These are phyloP conservation scores for Cisticola juncidis DNA, from an alignment of 2,113 vertebrate genomes.

Conservation along the genomic window DNA sequence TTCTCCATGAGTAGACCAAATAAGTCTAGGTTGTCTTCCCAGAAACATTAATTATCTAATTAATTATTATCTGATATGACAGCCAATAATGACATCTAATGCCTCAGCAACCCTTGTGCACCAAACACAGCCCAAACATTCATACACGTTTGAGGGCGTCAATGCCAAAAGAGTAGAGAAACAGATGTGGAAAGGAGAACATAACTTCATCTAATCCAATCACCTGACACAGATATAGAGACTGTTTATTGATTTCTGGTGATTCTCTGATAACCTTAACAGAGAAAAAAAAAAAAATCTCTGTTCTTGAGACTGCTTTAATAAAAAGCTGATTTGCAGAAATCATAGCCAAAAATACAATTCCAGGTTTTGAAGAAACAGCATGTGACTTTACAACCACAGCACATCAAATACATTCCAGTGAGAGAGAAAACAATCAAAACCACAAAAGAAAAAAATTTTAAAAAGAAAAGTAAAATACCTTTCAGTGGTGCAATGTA, in stretches of 20 bases:
- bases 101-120: not conserved
- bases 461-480: fast-evolving
- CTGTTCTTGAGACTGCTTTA: not conserved
- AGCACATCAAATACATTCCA: not conserved
- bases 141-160: not conserved
- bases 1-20: not conserved
- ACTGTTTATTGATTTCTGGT: not conserved
- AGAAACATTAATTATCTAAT: not conserved
- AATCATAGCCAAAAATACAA: not conserved
- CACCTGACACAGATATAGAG: not conserved
- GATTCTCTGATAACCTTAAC: not conserved
- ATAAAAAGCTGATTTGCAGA: not conserved
- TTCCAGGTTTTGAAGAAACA: not conserved
- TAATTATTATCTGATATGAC: not conserved
- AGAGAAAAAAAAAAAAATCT: no score
- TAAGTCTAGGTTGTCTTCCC: not conserved
- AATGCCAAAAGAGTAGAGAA: not conserved
- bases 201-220: not conserved
- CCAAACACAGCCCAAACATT: not conserved
- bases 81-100: not conserved
- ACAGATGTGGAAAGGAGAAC: not conserved
- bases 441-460: not conserved
- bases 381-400: not conserved
- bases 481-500: not conserved
- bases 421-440: fast-evolving